Evolutionary conservation across 2,113 vertebrate genomes (phyloP), one percentile per base, ranked within the genome.

Genomic region (Gobio gobio): DNA sequence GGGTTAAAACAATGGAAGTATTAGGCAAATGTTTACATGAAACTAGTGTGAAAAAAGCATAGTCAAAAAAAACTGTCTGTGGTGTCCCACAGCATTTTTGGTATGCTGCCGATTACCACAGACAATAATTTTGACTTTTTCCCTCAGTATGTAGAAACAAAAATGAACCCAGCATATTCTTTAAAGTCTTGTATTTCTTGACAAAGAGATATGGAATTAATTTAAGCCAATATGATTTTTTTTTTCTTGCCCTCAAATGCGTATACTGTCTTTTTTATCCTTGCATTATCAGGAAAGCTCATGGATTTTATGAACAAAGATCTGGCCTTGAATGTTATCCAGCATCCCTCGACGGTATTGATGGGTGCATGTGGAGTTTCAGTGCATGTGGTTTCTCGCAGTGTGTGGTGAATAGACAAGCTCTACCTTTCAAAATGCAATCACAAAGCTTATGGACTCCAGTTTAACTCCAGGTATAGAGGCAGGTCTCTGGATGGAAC

Each of bases 341-440:
- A 82, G 68, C 13, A 33, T 84, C 64, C 79, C 54, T 8, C 29
- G 80, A 9, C n/a, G 8, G n/a, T 84, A 82, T 77, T 63, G 82
- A 58, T 72, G 82, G 84, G 86, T 81, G 86, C 26, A 75, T 76
- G 80, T 33, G 83, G 75, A 76, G 66, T 80, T 82, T 72, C 78
- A 13, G 22, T 16, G 45, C 14, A 54, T 56, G 51, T 36, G 18
- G 56, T 85, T 84, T 85, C 79, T 87, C 88, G 85, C 83, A 85
- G 83, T 33, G 33, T 66, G 80, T 59, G 66, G 7, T 61, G 83
- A 85, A 85, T 70, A 78, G 45, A 82, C 82, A 45, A 68, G 75
- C 85, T 66, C 72, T 68, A 49, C 73, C 82, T 82, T 78, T 83
- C 58, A 83, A 70, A 87, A 79, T 70, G 72, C 58, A 86, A 72